Conservation (phyloP, 1,140 invertebrate genomes). For the Augochlora pura region DNA sequence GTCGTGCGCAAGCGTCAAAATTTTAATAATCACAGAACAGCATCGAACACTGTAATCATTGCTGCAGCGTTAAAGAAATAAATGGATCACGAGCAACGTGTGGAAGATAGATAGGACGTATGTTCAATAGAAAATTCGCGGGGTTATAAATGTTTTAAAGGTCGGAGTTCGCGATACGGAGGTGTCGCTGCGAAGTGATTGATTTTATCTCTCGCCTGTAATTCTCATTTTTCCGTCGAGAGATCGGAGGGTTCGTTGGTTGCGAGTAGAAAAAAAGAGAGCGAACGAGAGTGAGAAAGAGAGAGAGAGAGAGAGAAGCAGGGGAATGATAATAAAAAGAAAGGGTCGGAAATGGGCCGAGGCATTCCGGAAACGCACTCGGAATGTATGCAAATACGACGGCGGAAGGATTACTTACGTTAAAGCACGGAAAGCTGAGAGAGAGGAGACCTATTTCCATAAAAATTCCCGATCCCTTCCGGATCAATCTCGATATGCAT, state of each 20-base stretch:
- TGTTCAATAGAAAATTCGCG: too few species aligned
- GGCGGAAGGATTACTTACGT: slow-evolving; percentile 48
- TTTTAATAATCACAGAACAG: too few species aligned
- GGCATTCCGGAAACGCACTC: slow-evolving; percentile 35
- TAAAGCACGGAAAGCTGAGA: slow-evolving; percentile 7
- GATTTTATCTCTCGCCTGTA: not conserved
- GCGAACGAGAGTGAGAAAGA: not conserved
- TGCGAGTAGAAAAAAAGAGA: too few species aligned
- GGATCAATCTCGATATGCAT: slow-evolving; percentile 48
- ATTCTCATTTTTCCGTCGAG: slow-evolving; percentile 5
- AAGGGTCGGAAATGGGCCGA: not conserved
- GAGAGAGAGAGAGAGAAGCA: not conserved
- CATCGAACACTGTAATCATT: too few species aligned
- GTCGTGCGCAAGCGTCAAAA: too few species aligned
- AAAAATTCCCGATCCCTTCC: slow-evolving; percentile 40
- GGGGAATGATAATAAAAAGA: not conserved
- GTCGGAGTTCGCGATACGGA: too few species aligned
- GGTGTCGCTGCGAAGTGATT: too few species aligned
- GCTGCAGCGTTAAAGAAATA: too few species aligned
- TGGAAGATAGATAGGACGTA: too few species aligned
- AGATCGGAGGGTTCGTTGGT: too few species aligned
- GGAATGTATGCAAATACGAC: slow-evolving; percentile 43
- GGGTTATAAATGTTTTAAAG: too few species aligned
- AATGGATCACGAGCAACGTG: too few species aligned
- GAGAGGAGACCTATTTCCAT: slow-evolving; percentile 30